These are phyloP conservation scores for Pyrrhosoma nymphula DNA, from an alignment of 2,888 invertebrate species.

Conservation along the genomic window DNA sequence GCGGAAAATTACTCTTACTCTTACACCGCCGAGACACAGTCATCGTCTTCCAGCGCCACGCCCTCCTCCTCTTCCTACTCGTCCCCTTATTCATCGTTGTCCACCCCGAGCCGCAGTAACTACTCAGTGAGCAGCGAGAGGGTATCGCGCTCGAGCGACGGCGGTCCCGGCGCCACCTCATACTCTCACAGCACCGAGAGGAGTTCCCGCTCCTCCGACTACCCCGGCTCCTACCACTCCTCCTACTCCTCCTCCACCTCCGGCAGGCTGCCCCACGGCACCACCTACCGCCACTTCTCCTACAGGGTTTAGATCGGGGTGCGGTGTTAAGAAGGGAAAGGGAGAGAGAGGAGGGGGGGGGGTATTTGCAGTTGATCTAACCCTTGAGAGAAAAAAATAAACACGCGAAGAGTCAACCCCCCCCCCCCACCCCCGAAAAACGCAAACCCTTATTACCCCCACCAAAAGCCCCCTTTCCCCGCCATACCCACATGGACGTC, in stretches of 20 bases:
- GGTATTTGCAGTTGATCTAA: not conserved
- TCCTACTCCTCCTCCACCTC: constrained; percentile 89
- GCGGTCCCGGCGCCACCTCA: constrained; percentile 86
- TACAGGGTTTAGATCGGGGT: constrained; percentile 87
- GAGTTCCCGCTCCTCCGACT: constrained; percentile 76
- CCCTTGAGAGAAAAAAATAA: not conserved
- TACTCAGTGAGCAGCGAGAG: constrained; percentile 86
- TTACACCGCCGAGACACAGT: constrained; percentile 84
- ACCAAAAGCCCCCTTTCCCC: not conserved
- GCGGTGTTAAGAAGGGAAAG: not conserved
- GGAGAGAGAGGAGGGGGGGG: not conserved
- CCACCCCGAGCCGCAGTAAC: constrained; percentile 79
- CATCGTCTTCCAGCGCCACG: constrained; percentile 78
- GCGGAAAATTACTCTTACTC: constrained; percentile 93
- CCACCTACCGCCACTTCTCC: constrained; percentile 90
- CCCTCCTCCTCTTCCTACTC: constrained; percentile 78
- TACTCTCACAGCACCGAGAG: constrained; percentile 83
- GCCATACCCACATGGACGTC: not conserved
- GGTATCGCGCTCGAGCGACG: constrained; percentile 83
- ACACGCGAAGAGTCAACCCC: not conserved
- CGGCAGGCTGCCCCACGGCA: constrained; percentile 91
- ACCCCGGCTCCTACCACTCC: constrained; percentile 88
- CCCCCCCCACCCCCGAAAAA: too few relatives aligned
- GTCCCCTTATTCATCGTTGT: constrained; percentile 79
- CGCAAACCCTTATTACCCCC: not conserved